Base-by-base conservation (phyloP, 2,888 invertebrate species). In the Eupithecia pulchellata region DNA sequence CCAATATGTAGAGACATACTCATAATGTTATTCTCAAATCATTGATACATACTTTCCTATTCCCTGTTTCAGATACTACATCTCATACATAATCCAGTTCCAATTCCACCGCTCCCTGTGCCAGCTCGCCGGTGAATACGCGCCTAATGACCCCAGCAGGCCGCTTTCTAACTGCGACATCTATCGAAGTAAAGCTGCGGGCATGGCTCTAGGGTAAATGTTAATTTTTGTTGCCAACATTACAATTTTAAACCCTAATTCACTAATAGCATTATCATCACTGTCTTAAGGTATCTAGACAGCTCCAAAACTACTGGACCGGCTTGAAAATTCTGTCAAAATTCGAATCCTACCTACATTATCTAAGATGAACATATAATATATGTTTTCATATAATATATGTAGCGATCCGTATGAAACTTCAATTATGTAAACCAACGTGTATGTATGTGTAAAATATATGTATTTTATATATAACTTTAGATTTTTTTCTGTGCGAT, bases 41-140 rank as follows among this genome's bases (percentile, higher is more conserved):
- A 5, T 32, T 32, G 4, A 5, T 32, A 32, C 32, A 32, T 32
- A 32, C 32, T 32, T 5, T 32, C 4, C 6, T 32, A 32, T 42
- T 1, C 5, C 1, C 0, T 55, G n/a, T 91, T 89, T 5, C 84
- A 96, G 96, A 80, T 96, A 97, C 84, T 96, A 96, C 84, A 96
- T 98, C 29, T 97, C 97, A 25, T 96, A 95, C 86, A 95, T 98
- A 32, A 91, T 98, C 42, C 98, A 98, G 87, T 98, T 97, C 93
- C 97, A 97, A 89, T 97, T 98, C 88, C 97, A 98, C 81, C 95
- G 96, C 58, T 94, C 97, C 0, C 89, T 97, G 27, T 98, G 98
- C 77, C 95, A 94, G 76, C 93, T 96, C 74, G 97, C 97, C 4
- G 96, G 96, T 0, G 95, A 97, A 84, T 97, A 96, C 77, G 95